Evolutionary conservation across 2,888 invertebrate species (phyloP), one percentile per base, ranked within the genome.

Genomic region (Brachyptera putata): DNA sequence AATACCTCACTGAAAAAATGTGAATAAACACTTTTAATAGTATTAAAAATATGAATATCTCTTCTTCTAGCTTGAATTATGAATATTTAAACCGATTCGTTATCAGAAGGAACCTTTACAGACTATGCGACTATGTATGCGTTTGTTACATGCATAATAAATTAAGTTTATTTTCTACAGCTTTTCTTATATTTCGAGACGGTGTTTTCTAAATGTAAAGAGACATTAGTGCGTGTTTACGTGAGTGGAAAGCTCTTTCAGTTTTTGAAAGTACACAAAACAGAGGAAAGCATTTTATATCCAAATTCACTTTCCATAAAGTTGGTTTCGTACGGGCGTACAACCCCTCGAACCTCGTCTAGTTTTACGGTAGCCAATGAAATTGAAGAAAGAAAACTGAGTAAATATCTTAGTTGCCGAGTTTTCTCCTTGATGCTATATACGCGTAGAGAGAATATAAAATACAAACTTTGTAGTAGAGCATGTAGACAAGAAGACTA

Each of bases 231-330:
- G 34, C n/a, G 36, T 53, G 53, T 53, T 36, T 21, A 21, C 36
- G 53, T 24, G 53, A 13, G 34, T 18, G 36, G 36, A 53, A 53
- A 30, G 53, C 53, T 53, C 53, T 26, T 22, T 30, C 16, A 18
- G 53, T 46, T 46, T 30, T 24, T 18, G 53, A 53, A 34, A 34
- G 36, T 30, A 21, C 36, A 53, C 53, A 53, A 55, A 59, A 59
- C 39, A 30, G 43, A 24, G 36, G 36, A 41, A n/a, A 41, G 30
- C 55, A 21, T 59, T 58, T 59, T 53, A 59, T 55, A 59, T 43
- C 37, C 43, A 43, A 59, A 59, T 53, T 55, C 59, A 55, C 55
- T 59, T 59, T 53, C 55, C 50, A 58, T 37, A 58, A 49, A 50
- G 58, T 48, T 48, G 21, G 50, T 50, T 58, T 50, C 43, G 24